These are phyloP conservation scores for Aspiorhynchus laticeps DNA, from an alignment of 2,113 vertebrate species.

Conservation along the genomic window DNA sequence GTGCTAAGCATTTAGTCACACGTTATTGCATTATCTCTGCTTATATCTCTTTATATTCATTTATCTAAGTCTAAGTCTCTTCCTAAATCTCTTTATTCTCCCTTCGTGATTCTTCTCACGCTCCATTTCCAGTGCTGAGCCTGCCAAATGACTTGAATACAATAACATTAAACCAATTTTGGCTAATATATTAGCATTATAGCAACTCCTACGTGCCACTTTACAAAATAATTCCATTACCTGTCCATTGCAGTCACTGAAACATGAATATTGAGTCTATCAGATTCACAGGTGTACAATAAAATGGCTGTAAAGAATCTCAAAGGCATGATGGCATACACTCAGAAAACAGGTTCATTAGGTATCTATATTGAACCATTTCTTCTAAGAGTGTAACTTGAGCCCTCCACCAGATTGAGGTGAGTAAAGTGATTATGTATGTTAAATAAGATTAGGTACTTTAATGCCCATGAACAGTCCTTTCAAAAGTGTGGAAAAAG, in stretches of 20 bases:
- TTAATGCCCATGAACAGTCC: background rate
- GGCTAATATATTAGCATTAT: background rate
- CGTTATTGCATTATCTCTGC: background rate
- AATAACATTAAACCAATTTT: background rate
- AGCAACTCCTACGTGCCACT: background rate
- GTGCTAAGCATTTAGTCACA: background rate
- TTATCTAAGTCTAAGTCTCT: background rate
- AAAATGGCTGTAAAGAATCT: constrained; percentile 19
- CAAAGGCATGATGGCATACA: background rate
- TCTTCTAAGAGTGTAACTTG: background rate
- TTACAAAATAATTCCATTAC: constrained; percentile 24
- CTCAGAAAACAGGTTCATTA: constrained; percentile 10
- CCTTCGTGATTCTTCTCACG: background rate
- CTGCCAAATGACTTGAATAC: constrained; percentile 1
- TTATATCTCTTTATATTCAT: background rate
- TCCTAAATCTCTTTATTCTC: background rate
- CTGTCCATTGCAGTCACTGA: background rate
- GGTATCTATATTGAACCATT: constrained; percentile 4
- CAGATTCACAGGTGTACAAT: constrained; percentile 19
- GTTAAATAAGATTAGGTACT: constrained; percentile 13
- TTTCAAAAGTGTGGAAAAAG: background rate
- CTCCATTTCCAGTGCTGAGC: background rate
- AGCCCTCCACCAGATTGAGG: background rate
- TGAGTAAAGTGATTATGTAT: background rate
- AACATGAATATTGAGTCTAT: constrained; percentile 20